phyloP scores from a whole-genome alignment of 1,140 invertebrate species.

The Vanessa atalanta region DNA sequence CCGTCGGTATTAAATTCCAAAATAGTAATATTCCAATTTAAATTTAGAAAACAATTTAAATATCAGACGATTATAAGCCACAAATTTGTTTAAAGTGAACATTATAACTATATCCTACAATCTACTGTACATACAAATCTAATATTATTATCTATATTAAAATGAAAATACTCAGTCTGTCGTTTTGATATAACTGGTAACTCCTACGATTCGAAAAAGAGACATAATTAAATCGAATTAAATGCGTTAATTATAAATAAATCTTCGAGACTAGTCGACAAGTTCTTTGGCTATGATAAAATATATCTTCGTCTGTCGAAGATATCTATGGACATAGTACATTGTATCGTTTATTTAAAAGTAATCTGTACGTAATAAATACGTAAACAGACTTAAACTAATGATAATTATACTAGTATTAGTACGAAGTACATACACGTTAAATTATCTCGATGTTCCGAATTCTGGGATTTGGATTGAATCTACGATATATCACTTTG shows the following conservation, averaged over 20 bases:
- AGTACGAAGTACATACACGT: too few species aligned
- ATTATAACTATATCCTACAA: slow-evolving; percentile 35
- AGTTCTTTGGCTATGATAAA: slow-evolving; percentile 70
- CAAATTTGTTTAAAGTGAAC: neutral
- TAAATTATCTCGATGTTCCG: too few species aligned
- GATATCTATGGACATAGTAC: slow-evolving; percentile 14
- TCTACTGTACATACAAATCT: slow-evolving; percentile 22
- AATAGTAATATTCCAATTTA: too few species aligned
- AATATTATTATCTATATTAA: slow-evolving; percentile 44
- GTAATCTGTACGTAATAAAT: neutral
- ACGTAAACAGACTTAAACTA: neutral
- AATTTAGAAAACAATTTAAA: too few species aligned
- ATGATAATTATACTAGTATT: neutral
- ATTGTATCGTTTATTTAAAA: slow-evolving; percentile 11
- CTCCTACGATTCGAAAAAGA: slow-evolving; percentile 48
- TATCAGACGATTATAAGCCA: neutral
- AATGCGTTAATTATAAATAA: slow-evolving; percentile 68
- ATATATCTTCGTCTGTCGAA: slow-evolving; percentile 18
- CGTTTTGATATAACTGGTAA: slow-evolving; percentile 73
- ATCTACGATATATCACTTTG: too few species aligned
- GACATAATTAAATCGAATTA: slow-evolving; percentile 49
- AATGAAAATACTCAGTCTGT: slow-evolving; percentile 65
- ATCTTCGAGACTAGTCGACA: slow-evolving; percentile 67
- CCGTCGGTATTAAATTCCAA: too few species aligned
- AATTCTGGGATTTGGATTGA: too few species aligned